These are phyloP conservation scores for Philonicus albiceps DNA, from an alignment of 2,888 invertebrate genomes.

Conservation along the genomic window DNA sequence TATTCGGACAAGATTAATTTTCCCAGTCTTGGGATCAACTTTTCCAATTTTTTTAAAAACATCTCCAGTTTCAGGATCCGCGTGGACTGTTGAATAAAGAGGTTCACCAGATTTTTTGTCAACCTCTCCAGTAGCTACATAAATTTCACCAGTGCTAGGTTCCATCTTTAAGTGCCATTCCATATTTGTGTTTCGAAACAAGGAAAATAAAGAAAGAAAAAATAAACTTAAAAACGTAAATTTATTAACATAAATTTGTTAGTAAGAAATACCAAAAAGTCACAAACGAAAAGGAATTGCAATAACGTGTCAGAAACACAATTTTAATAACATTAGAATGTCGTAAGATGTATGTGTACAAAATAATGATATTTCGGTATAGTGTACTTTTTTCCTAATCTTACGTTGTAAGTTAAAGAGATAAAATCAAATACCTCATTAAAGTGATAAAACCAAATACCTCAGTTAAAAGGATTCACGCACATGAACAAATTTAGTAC, in stretches of 20 bases:
- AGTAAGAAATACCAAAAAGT: not conserved
- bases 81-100: slow-evolving; percentile 63
- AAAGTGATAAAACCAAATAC: no score
- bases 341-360: not conserved
- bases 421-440: no score
- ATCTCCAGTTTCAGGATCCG: slow-evolving; percentile 69
- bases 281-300: not conserved
- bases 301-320: not conserved
- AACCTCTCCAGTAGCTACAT: slow-evolving; percentile 73
- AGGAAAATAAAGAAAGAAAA: not conserved
- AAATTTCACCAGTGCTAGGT: slow-evolving; percentile 72
- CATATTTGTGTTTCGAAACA: not conserved
- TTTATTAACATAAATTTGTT: no score
- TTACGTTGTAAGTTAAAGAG: no score
- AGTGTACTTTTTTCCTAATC: no score
- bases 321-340: no score
- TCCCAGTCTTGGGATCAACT: slow-evolving; percentile 72
- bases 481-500: not conserved
- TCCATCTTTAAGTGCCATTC: slow-evolving; percentile 64
- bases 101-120: slow-evolving; percentile 78
- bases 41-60: slow-evolving; percentile 76
- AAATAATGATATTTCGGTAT: not conserved
- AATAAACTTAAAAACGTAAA: not conserved
- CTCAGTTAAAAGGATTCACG: no score
- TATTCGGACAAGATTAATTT: slow-evolving; percentile 66